Conservation (phyloP, 1,140 invertebrate genomes). For the Aphis craccivora region DNA sequence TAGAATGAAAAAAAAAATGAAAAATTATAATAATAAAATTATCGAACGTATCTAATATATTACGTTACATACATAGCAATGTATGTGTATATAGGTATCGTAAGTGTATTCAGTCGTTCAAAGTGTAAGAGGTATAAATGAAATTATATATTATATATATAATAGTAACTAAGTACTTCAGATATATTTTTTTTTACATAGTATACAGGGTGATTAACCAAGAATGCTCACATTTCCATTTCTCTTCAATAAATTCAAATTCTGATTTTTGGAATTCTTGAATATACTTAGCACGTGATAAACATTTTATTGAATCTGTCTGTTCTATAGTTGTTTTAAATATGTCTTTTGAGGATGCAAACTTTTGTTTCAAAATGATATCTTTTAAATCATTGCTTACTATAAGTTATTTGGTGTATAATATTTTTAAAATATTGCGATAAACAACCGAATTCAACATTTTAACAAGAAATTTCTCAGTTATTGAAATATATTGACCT, state of each 20-base stretch:
- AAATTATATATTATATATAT: not conserved
- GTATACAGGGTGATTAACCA: not conserved
- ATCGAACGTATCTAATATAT: not conserved
- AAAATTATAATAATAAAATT: not conserved
- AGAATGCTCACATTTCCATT: not conserved
- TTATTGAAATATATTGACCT: not conserved
- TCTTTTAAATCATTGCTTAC: not conserved
- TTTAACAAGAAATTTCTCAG: not conserved
- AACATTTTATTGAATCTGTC: not conserved
- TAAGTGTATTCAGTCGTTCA: not conserved
- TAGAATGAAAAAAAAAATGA: not conserved
- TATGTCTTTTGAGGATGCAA: not conserved
- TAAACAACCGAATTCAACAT: not conserved
- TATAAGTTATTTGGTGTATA: not conserved
- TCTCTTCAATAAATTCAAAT: not conserved
- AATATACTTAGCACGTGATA: not conserved
- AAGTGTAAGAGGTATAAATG: not conserved
- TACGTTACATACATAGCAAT: not conserved
- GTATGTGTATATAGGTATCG: not conserved
- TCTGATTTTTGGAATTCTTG: not conserved
- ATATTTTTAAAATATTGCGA: not conserved
- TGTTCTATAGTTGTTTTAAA: not conserved
- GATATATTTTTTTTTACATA: not conserved
- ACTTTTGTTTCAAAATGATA: not conserved
- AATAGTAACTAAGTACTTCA: not conserved